A percentile compares a stretch with the other conserved stretches of the same genome.
These are phyloP conservation scores for Hylaeus volcanicus DNA, from an alignment of 1,140 invertebrate genomes.

Conservation along the genomic window DNA sequence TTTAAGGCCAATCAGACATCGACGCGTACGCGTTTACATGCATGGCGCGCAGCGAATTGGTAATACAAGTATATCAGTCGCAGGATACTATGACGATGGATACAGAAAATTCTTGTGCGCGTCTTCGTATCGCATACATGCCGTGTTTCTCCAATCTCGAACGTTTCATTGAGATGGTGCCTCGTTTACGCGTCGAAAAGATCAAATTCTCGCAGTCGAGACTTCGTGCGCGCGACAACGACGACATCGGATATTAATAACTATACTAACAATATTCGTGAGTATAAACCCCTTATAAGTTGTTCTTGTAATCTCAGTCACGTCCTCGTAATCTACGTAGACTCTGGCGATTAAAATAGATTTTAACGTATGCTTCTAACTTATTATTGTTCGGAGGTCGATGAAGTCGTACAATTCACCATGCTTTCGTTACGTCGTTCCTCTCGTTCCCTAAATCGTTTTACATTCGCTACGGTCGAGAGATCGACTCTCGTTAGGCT, in stretches of 20 bases:
- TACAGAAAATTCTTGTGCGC: slow-evolving; percentile 6
- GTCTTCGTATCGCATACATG: neutral
- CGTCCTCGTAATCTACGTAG: neutral
- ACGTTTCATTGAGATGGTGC: neutral
- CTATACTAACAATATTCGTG: neutral
- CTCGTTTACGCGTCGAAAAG: neutral
- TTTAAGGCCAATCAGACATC: neutral
- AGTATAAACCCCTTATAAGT: neutral
- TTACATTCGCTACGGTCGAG: neutral
- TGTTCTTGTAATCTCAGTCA: neutral
- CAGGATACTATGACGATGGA: neutral
- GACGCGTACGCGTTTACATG: neutral
- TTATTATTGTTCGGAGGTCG: neutral
- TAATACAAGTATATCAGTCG: neutral
- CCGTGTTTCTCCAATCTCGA: neutral
- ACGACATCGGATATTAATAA: neutral
- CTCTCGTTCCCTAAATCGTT: neutral
- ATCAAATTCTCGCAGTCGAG: neutral
- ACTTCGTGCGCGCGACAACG: neutral
- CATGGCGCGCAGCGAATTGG: neutral
- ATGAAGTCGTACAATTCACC: neutral
- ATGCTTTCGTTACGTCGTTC: neutral
- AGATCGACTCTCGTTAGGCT: neutral
- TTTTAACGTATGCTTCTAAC: neutral
- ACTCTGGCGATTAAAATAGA: neutral